A percentile compares a stretch with the other conserved stretches of the same genome.
These are phyloP conservation scores for Ashinkailepas kermadecensis DNA, from an alignment of 2,888 invertebrate species.

Conservation along the genomic window DNA sequence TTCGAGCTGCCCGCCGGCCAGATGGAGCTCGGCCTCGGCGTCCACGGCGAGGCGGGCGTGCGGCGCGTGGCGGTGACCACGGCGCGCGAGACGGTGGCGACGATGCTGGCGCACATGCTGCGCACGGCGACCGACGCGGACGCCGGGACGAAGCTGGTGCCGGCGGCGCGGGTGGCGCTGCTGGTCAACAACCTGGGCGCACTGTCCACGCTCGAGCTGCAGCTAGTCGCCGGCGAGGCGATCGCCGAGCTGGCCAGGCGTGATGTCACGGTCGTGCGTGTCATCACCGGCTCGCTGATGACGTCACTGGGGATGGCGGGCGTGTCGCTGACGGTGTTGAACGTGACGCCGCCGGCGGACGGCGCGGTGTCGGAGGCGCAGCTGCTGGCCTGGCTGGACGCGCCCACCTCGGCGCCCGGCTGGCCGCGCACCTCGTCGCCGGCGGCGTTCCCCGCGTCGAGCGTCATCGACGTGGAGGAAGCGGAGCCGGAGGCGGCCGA, in stretches of 20 bases:
- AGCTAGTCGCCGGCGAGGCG: slow-evolving; percentile 59
- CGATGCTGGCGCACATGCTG: slow-evolving; percentile 45
- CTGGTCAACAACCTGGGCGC: slow-evolving; percentile 73
- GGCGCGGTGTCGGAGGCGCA: slow-evolving; percentile 38
- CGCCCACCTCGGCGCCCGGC: slow-evolving; percentile 50
- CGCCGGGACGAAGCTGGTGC: slow-evolving; percentile 38
- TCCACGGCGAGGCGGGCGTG: slow-evolving; percentile 51
- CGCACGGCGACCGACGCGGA: slow-evolving; percentile 37
- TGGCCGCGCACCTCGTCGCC: slow-evolving; percentile 45
- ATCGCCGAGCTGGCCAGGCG: slow-evolving; percentile 47
- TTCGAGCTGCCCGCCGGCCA: slow-evolving; percentile 49
- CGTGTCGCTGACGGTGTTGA: slow-evolving; percentile 59
- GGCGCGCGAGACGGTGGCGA: slow-evolving; percentile 42
- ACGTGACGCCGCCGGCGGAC: slow-evolving; percentile 32
- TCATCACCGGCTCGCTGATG: slow-evolving; percentile 55
- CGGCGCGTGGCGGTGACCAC: slow-evolving; percentile 40
- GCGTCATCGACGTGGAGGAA: too few relatives aligned
- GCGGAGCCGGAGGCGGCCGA: background rate
- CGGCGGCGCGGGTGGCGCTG: slow-evolving; percentile 50
- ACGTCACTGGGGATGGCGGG: slow-evolving; percentile 73
- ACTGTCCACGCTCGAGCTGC: slow-evolving; percentile 65
- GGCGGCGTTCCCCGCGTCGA: too few relatives aligned
- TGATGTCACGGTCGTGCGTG: slow-evolving; percentile 48
- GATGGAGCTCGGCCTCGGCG: slow-evolving; percentile 59
- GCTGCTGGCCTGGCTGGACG: slow-evolving; percentile 54